phyloP scores from a whole-genome alignment of 2,888 invertebrate species.

The Celastrina argiolus region DNA sequence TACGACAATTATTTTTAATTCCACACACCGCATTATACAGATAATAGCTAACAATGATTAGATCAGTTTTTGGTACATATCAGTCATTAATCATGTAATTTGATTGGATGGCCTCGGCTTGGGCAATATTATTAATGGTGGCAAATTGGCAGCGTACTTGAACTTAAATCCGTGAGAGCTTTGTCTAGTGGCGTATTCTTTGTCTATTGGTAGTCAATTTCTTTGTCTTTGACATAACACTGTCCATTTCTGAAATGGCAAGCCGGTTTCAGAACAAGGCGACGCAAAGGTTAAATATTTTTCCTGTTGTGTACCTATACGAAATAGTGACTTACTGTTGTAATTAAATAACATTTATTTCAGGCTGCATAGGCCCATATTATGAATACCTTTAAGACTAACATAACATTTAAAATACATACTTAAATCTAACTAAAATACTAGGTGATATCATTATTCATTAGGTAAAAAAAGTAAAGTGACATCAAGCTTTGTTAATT shows the following conservation, averaged over 20 bases:
- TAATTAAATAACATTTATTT: too few relatives aligned
- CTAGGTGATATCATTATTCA: too few relatives aligned
- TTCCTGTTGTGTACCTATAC: background rate
- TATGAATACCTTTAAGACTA: too few relatives aligned
- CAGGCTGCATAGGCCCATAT: too few relatives aligned
- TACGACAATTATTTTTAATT: slow-evolving; percentile 1
- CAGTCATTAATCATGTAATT: slow-evolving; percentile 54
- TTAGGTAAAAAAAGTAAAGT: too few relatives aligned
- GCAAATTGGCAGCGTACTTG: slow-evolving; percentile 7
- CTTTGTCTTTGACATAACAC: background rate
- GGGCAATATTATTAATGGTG: slow-evolving; percentile 19
- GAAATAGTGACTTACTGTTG: too few relatives aligned
- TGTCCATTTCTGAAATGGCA: background rate
- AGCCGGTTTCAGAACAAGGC: background rate
- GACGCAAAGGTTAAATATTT: background rate
- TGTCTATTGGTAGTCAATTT: too few relatives aligned
- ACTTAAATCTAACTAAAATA: too few relatives aligned
- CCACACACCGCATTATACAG: slow-evolving; percentile 13
- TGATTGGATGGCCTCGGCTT: slow-evolving; percentile 31
- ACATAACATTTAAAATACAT: too few relatives aligned
- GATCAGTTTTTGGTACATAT: slow-evolving; percentile 4
- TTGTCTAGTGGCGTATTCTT: background rate
- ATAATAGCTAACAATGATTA: slow-evolving; percentile 10
- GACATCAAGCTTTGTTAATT: too few relatives aligned
- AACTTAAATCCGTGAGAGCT: slow-evolving; percentile 3